A percentile compares a stretch with the other conserved stretches of the same genome.
phyloP scores from a whole-genome alignment of 2,797 vertebrate species.

The Emys orbicularis region DNA sequence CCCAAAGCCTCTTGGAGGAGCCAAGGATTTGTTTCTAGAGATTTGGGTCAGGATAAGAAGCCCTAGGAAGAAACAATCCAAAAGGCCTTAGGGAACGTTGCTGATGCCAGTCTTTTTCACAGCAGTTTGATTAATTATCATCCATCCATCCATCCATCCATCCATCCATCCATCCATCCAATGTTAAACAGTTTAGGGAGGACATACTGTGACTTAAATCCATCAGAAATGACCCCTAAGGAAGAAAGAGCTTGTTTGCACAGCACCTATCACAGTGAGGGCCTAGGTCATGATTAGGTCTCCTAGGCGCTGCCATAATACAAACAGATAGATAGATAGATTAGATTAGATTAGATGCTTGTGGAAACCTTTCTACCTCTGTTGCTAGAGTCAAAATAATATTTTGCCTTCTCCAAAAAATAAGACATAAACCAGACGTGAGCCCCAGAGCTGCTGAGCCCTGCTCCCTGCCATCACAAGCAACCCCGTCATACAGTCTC shows the following conservation, averaged over 20 bases:
- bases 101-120: neutral
- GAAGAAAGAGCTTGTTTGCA: neutral
- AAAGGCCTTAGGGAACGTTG: neutral
- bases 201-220: neutral
- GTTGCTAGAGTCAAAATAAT: neutral
- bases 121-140: slow-evolving; percentile 7
- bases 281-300: too few relatives aligned
- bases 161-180: neutral
- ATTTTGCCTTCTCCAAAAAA: neutral
- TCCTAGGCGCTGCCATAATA: neutral
- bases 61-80: neutral
- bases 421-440: neutral
- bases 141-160: neutral
- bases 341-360: neutral
- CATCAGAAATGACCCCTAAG: slow-evolving; percentile 19
- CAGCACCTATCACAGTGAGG: neutral
- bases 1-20: neutral
- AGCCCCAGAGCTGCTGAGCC: too few relatives aligned
- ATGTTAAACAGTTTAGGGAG: neutral
- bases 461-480: neutral
- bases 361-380: slow-evolving; percentile 4
- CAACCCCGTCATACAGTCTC: too few relatives aligned
- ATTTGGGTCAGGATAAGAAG: neutral
- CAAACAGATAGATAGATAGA: too few relatives aligned
- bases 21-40: neutral